Base-by-base conservation (phyloP, 2,113 vertebrate species). In the Sprattus sprattus region DNA sequence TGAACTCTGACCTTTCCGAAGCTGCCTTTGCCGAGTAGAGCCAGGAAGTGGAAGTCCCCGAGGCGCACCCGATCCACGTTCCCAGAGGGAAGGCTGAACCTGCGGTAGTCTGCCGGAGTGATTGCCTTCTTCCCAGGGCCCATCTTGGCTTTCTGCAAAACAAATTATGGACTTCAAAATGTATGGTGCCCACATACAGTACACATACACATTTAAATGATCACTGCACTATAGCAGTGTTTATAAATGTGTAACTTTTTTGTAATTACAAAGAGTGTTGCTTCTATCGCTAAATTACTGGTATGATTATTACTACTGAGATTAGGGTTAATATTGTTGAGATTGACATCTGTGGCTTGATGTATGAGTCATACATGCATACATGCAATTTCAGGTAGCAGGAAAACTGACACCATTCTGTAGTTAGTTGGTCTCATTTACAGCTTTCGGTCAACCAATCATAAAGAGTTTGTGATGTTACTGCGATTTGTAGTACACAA, bases 21-120 rank as follows among this genome's bases (percentile, higher is more conserved):
- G 89, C 98, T 99, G 47, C 98, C 98, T 87, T 99, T 99, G 45
- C 98, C 98, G 85, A 99, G 95, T 83, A 99, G 96, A 91, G 97
- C 98, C 92, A 99, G 96, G 89, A 99, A 99, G 92, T 97, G 96
- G 94, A 99, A 99, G 92, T 99, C 98, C 0, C 93, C 96, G 85
- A 99, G 96, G 54, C 96, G 96, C 88, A 99, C 95, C 67, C 95
- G 93, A 94, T 99, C 98, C 85, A 97, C 94, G 92, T 96, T 98
- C 90, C 97, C 96, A 83, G 96, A 98, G 0, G 97, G 96, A 52
- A 96, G 89, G 85, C 92, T 96, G 85, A 96, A 96, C 80, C 91
- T 95, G 87, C 95, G 94, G 88, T 98, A 97, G 91, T 97, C 97
- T 6, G 95, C 93, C 3, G 97, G 95, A 22, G 96, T 97, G 94